Evolutionary conservation across 2,888 invertebrate species (phyloP), one percentile per base, ranked within the genome.

Genomic region (Adineta ricciae): DNA sequence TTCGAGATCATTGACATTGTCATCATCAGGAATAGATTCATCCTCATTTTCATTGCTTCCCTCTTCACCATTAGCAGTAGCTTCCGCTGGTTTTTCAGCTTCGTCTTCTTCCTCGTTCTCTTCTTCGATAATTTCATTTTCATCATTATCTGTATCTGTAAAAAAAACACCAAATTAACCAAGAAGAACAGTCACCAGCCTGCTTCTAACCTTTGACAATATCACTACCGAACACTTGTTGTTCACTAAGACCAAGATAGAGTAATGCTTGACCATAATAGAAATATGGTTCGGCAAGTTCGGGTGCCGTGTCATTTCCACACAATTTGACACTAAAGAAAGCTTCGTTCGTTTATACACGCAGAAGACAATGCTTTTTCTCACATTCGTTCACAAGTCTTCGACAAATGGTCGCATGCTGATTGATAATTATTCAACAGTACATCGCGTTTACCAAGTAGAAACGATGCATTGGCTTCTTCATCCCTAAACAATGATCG

Each of bases 201-300:
- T 41, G 9, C 8, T 38, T 24, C 41, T 78, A 9, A 78, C 78
- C 78, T 41, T 78, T 41, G 24, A 78, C 78, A 38, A 64, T 64
- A 64, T 64, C 64, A 32, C 64, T 64, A 5, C 95, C 95, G 2
- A 97, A 91, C 0, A 96, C 94, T 87, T 94, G 95, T 88, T 93
- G 93, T 89, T 97, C 96, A 89, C 94, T 94, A 87, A 96, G 92
- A 0, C 95, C 94, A 86, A 96, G 90, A 56, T 94, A 95, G 83
- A 96, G 91, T 27, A 96, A 91, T 0, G 96, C 93, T 89, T 92
- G 91, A 32, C 94, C 94, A 90, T 93, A 98, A 91, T 94, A 93
- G 86, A 95, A 93, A 90, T 96, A 95, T 8, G 95, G 94, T 88
- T 96, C 96, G 11, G 94, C 97, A 88, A 96, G 93, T 89, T 95